Evolutionary conservation across 2,113 vertebrate genomes (phyloP).

Genomic region (Orthochromis indermauri): DNA sequence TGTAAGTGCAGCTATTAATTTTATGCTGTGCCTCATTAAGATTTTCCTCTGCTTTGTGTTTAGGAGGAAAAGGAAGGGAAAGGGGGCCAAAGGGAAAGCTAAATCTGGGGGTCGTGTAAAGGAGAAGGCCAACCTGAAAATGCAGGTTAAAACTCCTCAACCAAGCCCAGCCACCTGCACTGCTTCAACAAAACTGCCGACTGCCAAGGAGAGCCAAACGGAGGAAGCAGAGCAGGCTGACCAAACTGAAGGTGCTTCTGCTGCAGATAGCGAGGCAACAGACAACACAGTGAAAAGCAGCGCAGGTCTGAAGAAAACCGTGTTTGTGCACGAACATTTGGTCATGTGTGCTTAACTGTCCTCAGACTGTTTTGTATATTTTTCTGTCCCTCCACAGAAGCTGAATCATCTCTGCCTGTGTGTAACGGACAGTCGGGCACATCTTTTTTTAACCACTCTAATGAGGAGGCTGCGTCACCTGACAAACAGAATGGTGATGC

Average conservation of each 20-base stretch:
- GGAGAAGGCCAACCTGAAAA: slow-evolving; percentile 50
- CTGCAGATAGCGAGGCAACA: background rate
- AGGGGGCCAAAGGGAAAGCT: slow-evolving; percentile 64
- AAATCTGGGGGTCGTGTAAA: slow-evolving; percentile 54
- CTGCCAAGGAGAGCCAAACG: slow-evolving; percentile 6
- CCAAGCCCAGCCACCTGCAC: background rate
- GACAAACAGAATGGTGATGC: slow-evolving; percentile 27
- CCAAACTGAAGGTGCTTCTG: background rate
- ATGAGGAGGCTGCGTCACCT: slow-evolving; percentile 5
- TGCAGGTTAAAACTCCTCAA: slow-evolving; percentile 48
- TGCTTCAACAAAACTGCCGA: background rate
- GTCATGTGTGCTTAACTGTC: background rate
- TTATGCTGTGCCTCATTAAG: background rate
- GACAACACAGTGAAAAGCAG: background rate
- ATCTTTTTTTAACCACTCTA: slow-evolving; percentile 32
- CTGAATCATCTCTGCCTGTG: background rate
- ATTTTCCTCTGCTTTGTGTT: slow-evolving; percentile 12
- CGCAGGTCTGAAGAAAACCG: slow-evolving; percentile 33
- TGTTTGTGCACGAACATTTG: background rate
- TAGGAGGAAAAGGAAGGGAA: slow-evolving; percentile 73
- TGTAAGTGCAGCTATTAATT: background rate
- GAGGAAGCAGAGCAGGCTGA: background rate
- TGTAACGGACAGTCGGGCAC: slow-evolving; percentile 37
- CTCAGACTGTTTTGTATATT: background rate
- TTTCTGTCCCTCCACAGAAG: slow-evolving; percentile 1